Evolutionary conservation across 2,797 vertebrate genomes (phyloP), one percentile per base, ranked within the genome.

Genomic region (Gastrophryne carolinensis): DNA sequence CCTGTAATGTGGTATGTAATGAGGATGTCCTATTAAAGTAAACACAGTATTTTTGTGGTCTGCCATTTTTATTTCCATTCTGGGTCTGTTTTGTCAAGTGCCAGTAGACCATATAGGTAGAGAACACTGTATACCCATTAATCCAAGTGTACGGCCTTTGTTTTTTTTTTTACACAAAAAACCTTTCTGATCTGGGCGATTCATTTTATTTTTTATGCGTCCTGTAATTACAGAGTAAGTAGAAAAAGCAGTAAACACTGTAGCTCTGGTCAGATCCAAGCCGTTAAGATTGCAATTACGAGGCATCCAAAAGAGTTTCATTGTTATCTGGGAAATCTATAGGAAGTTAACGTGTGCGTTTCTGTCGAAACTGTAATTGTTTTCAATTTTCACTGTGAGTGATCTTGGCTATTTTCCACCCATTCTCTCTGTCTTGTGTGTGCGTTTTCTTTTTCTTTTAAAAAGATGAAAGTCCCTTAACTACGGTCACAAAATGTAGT

Each of bases 231-330:
- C 52, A 57, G n/a, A 41, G 34, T 30, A n/a, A 29, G 17, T 57
- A 26, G 37, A 34, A 56, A 21, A 23, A 27, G n/a, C 35, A 19
- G 35, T 44, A 69, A 57, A 39, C 66, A 15, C 26, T 15, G 24
- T 9, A 1, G 13, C 21, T 23, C 50, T 56, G 50, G 50, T 32
- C 65, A 21, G 5, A 29, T 32, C 65, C 65, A 27, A 21, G 34
- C 26, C 41, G 13, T 68, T 54, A 29, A 44, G 50, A 21, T 52
- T 26, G 8, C 56, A 56, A 69, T 69, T 69, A 69, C 54, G 34
- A 26, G 32, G 37, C 52, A 44, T 54, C 32, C 4, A 29, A 29
- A 44, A 30, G 24, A 56, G 17, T 34, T 54, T 57, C 21, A 56
- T 12, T 35, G 49, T 54, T 29, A 19, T 67, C 47, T 41, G 12